These are phyloP conservation scores for Hydropsyche betteni DNA, from an alignment of 2,888 invertebrate species.

Conservation along the genomic window DNA sequence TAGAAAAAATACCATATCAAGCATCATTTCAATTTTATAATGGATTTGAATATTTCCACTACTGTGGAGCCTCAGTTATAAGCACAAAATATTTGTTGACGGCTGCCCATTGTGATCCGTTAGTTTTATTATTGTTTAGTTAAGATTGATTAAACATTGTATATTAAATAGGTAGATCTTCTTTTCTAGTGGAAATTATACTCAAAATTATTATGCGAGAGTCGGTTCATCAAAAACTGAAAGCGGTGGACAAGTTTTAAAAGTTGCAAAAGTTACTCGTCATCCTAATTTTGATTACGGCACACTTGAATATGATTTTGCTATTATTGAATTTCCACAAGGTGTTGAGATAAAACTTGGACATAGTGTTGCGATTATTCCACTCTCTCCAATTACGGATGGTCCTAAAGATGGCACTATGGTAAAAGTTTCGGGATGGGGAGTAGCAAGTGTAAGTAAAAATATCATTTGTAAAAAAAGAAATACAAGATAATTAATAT, in stretches of 20 bases:
- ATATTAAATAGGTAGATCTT: neutral
- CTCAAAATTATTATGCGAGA: conserved; percentile 49
- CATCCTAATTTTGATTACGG: conserved; percentile 53
- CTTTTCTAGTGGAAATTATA: neutral
- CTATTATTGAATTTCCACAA: conserved; percentile 29
- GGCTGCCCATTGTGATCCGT: conserved; percentile 53
- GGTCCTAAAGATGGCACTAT: conserved; percentile 39
- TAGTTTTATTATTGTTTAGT: neutral
- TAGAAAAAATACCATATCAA: conserved; percentile 57
- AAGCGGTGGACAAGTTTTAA: conserved; percentile 54
- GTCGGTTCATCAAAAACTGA: conserved; percentile 54
- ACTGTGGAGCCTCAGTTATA: conserved; percentile 55
- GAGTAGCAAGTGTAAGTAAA: conserved; percentile 36
- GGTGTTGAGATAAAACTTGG: conserved; percentile 39
- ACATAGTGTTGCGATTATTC: conserved; percentile 24
- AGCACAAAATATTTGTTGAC: conserved; percentile 54
- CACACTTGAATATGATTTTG: conserved; percentile 55
- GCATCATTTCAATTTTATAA: conserved; percentile 53
- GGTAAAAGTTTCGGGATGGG: conserved; percentile 49
- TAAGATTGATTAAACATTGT: neutral
- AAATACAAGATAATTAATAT: neutral
- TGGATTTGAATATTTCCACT: neutral
- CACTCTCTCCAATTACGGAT: conserved; percentile 33
- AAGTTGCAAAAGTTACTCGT: conserved; percentile 51
- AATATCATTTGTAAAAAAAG: neutral